These are phyloP conservation scores for Globia sparganii DNA, from an alignment of 2,888 invertebrate species.

Conservation along the genomic window DNA sequence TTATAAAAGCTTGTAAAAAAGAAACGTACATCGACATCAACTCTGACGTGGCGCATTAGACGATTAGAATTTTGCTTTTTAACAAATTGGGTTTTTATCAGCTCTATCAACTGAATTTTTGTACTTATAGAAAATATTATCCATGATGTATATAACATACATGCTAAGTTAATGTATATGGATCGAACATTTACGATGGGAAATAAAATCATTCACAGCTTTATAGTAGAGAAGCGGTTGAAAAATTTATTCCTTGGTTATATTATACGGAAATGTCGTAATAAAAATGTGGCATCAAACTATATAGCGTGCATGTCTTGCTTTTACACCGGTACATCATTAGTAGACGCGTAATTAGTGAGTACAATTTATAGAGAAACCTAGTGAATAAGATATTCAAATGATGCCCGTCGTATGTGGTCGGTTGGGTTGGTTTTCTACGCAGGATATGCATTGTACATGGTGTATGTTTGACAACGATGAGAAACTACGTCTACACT, in stretches of 20 bases:
- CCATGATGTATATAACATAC: background rate
- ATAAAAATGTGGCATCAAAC: constrained; percentile 39
- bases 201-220: constrained; percentile 58
- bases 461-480: background rate
- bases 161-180: constrained; percentile 33
- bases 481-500: background rate
- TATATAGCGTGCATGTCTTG: background rate
- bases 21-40: constrained; percentile 25
- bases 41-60: constrained; percentile 44
- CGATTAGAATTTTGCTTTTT: constrained; percentile 52
- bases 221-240: constrained; percentile 44
- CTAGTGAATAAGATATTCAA: constrained; percentile 38
- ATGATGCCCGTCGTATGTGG: constrained; percentile 24
- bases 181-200: constrained; percentile 59
- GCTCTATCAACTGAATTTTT: constrained; percentile 36
- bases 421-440: constrained; percentile 16
- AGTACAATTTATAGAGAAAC: constrained; percentile 45
- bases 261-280: constrained; percentile 33
- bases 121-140: constrained; percentile 26
- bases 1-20: constrained; percentile 33
- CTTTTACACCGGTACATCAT: constrained; percentile 43
- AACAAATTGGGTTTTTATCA: constrained; percentile 52
- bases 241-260: constrained; percentile 41
- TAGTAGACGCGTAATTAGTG: constrained; percentile 57
- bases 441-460: background rate